Evolutionary conservation across 2,797 vertebrate genomes (phyloP).

Genomic region (Aeoliscus strigatus): DNA sequence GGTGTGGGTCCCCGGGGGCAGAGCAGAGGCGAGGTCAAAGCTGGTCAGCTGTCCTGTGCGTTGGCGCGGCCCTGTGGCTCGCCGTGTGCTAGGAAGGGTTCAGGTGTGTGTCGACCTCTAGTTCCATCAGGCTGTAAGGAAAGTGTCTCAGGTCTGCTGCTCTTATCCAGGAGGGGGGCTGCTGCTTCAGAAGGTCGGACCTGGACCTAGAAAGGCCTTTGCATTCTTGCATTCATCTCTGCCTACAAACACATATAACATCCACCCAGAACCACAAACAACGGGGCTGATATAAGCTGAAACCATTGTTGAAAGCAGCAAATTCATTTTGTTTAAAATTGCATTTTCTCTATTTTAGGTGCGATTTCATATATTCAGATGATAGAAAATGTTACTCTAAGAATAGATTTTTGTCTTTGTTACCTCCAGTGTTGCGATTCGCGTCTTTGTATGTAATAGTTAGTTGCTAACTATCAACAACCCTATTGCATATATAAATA

Average conservation of each 20-base stretch:
- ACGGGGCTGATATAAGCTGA: not conserved
- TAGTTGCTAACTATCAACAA: too few species aligned
- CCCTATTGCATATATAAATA: too few species aligned
- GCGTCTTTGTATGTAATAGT: too few species aligned
- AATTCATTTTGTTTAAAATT: too few species aligned
- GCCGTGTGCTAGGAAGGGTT: constrained; percentile 55
- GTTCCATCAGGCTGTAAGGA: constrained; percentile 71
- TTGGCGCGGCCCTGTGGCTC: constrained; percentile 55
- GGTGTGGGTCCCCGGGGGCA: constrained; percentile 50
- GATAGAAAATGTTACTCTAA: too few species aligned
- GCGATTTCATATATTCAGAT: too few species aligned
- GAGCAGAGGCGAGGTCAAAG: constrained; percentile 65
- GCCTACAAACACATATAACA: constrained; percentile 16
- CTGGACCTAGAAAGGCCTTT: constrained; percentile 31
- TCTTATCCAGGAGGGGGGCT: constrained; percentile 52
- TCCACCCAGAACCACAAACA: constrained; percentile 14
- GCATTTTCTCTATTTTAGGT: too few species aligned
- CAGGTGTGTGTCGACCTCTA: constrained; percentile 71
- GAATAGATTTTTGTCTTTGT: too few species aligned
- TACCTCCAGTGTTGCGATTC: too few species aligned
- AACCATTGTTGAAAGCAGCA: constrained; percentile 8
- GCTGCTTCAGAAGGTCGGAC: constrained; percentile 46
- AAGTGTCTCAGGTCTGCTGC: constrained; percentile 59
- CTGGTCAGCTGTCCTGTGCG: constrained; percentile 61
- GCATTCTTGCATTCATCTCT: constrained; percentile 15